phyloP scores from a whole-genome alignment of 2,888 invertebrate species.

The Diplolepis rosae region DNA sequence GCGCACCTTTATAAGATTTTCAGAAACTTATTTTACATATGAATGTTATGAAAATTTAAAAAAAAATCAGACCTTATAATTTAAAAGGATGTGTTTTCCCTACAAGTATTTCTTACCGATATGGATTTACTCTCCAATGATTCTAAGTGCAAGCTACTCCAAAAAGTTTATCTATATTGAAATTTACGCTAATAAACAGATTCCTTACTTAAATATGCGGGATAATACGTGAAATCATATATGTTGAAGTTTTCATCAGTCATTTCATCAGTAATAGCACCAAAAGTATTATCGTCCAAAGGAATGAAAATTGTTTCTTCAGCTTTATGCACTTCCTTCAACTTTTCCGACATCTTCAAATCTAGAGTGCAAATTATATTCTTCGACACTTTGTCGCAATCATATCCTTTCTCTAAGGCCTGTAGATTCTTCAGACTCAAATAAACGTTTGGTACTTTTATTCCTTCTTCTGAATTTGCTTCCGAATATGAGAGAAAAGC shows the following conservation, averaged over 20 bases:
- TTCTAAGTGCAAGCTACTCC: too few relatives aligned
- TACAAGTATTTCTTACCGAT: too few relatives aligned
- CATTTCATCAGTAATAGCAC: slow-evolving; percentile 72
- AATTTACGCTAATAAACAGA: too few relatives aligned
- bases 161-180: too few relatives aligned
- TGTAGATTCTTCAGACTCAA: neutral
- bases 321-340: slow-evolving; percentile 41
- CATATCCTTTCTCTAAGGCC: slow-evolving; percentile 44
- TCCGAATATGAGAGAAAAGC: slow-evolving; percentile 76
- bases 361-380: slow-evolving; percentile 55
- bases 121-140: too few relatives aligned
- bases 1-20: too few relatives aligned
- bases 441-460: slow-evolving; percentile 33
- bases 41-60: too few relatives aligned
- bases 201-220: slow-evolving; percentile 74
- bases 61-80: too few relatives aligned
- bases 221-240: slow-evolving; percentile 75
- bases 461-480: slow-evolving; percentile 33
- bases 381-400: slow-evolving; percentile 46
- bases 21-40: too few relatives aligned
- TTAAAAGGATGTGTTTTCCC: too few relatives aligned
- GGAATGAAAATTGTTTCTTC: slow-evolving; percentile 73
- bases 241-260: slow-evolving; percentile 76
- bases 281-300: slow-evolving; percentile 73
- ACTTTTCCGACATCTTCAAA: slow-evolving; percentile 35